These are phyloP conservation scores for Copsychus sechellarum DNA, from an alignment of 2,113 vertebrate species.

Conservation along the genomic window DNA sequence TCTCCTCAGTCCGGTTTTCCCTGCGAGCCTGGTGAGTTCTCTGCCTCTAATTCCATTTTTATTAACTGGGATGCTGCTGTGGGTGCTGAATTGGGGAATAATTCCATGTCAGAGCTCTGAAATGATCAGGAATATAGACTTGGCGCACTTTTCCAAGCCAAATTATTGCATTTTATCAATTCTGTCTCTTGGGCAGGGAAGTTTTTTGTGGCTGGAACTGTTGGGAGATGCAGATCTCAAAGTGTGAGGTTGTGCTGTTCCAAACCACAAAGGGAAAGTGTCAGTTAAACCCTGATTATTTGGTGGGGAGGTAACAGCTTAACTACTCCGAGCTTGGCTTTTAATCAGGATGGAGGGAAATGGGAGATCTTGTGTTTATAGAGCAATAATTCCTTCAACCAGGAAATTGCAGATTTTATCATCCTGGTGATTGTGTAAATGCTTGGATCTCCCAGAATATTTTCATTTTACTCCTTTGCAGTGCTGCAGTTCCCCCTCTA, in stretches of 20 bases:
- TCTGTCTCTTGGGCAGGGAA: neutral
- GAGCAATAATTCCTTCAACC: neutral
- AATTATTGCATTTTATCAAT: rapidly evolving
- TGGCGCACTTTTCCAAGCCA: neutral
- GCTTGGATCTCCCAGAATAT: rapidly evolving
- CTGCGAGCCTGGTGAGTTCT: neutral
- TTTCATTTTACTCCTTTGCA: neutral
- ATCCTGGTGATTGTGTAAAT: rapidly evolving
- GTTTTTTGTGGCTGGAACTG: neutral
- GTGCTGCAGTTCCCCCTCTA: neutral
- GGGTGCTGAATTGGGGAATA: rapidly evolving
- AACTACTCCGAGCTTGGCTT: neutral
- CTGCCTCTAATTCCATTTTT: neutral
- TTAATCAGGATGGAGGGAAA: neutral
- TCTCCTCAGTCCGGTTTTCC: neutral
- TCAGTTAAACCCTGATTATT: neutral
- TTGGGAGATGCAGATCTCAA: neutral
- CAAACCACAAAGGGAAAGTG: neutral
- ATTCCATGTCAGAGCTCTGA: neutral
- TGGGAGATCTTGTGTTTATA: rapidly evolving
- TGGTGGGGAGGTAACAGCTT: neutral
- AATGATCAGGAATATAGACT: rapidly evolving
- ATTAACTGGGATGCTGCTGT: neutral
- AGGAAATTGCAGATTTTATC: neutral
- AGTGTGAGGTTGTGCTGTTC: neutral